Percentiles rank a stretch among this genome's conserved stretches.
phyloP scores from a whole-genome alignment of 2,797 vertebrate species.

The Lithobates pipiens region DNA sequence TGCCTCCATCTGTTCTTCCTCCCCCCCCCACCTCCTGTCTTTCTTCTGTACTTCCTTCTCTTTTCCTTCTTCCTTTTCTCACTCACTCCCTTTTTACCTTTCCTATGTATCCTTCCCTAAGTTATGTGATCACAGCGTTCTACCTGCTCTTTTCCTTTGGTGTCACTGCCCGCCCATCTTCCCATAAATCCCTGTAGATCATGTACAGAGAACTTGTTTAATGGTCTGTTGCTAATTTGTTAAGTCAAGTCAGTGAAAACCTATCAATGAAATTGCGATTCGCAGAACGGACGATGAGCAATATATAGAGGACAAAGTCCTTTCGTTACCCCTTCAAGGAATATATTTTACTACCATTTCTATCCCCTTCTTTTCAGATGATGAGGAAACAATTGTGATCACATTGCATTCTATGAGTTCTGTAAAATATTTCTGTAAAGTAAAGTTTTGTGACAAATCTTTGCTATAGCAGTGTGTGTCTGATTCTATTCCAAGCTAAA shows the following conservation, averaged over 20 bases:
- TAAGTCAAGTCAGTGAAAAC: slow-evolving; percentile 42
- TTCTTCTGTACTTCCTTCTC: too few species aligned
- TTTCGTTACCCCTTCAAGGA: slow-evolving; percentile 17
- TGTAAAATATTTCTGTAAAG: background rate
- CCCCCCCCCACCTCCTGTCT: too few species aligned
- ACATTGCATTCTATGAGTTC: background rate
- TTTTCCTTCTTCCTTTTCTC: too few species aligned
- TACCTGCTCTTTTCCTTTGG: too few species aligned
- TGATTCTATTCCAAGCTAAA: too few species aligned
- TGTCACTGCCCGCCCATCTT: too few species aligned
- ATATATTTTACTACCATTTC: background rate
- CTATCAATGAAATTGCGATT: slow-evolving; percentile 7
- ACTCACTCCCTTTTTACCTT: too few species aligned
- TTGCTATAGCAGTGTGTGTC: too few species aligned
- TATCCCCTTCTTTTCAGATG: background rate
- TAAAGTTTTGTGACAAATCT: background rate
- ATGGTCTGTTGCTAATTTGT: slow-evolving; percentile 45
- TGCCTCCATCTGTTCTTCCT: too few species aligned
- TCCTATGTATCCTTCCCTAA: too few species aligned
- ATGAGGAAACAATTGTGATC: background rate
- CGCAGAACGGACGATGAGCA: background rate
- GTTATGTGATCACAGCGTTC: too few species aligned
- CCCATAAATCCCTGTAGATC: background rate
- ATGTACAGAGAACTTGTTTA: slow-evolving; percentile 13
- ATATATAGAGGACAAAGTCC: slow-evolving; percentile 43